These are phyloP conservation scores for Melanotaenia trifasciata DNA, from an alignment of 2,797 vertebrate species.

Conservation along the genomic window DNA sequence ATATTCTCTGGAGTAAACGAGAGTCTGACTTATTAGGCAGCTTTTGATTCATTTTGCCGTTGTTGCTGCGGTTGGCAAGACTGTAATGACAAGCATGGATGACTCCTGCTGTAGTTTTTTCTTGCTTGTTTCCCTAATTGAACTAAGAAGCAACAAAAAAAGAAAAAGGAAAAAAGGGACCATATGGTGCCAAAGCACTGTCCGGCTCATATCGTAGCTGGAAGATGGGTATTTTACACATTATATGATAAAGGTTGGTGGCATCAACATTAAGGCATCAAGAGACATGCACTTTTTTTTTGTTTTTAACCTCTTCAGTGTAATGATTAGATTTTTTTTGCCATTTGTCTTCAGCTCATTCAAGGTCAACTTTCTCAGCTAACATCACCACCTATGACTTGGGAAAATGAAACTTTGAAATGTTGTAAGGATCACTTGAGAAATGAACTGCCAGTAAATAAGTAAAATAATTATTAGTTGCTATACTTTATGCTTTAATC, in stretches of 20 bases:
- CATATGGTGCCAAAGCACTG: slow-evolving; percentile 17
- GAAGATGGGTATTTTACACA: background rate
- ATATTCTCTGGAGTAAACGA: slow-evolving; percentile 25
- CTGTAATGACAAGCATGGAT: slow-evolving; percentile 29
- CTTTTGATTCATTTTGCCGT: slow-evolving; percentile 44
- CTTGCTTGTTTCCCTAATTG: slow-evolving; percentile 44
- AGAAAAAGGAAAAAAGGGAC: background rate
- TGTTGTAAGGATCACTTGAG: background rate
- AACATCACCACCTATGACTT: background rate
- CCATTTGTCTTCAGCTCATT: background rate
- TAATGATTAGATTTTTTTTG: background rate
- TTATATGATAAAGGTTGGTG: no score
- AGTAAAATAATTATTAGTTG: background rate
- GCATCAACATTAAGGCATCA: slow-evolving; percentile 27
- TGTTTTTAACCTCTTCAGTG: no score
- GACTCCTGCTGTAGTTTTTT: slow-evolving; percentile 25
- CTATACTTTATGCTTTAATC: background rate
- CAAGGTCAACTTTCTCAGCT: background rate
- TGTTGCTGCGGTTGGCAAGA: slow-evolving; percentile 10
- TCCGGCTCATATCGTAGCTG: slow-evolving; percentile 28
- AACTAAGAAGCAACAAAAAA: slow-evolving; percentile 3
- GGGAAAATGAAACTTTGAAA: background rate
- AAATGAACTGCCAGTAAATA: background rate
- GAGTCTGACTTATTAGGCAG: slow-evolving; percentile 30
- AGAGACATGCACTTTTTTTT: no score